These are phyloP conservation scores for Drosophila seguyi DNA, from an alignment of 1,140 invertebrate genomes.

Conservation along the genomic window DNA sequence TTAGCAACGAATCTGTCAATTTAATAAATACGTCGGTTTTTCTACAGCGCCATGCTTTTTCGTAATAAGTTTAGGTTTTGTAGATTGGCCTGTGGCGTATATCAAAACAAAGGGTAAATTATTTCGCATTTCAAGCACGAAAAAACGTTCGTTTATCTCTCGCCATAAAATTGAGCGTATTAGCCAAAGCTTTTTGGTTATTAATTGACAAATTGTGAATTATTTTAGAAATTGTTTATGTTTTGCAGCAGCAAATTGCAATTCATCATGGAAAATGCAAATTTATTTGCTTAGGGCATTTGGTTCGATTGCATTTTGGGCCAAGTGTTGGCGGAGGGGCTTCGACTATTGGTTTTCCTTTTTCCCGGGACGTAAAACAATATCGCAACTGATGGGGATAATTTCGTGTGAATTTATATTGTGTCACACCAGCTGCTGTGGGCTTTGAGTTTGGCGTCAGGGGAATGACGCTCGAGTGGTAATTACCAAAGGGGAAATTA, in stretches of 20 bases:
- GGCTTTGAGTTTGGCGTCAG: not conserved
- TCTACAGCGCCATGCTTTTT: not conserved
- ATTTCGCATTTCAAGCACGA: not conserved
- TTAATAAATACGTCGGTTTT: not conserved
- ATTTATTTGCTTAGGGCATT: constrained; percentile 45
- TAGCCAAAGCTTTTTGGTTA: constrained; percentile 29
- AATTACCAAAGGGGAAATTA: constrained; percentile 22
- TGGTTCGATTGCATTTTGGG: constrained; percentile 33
- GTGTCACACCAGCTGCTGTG: constrained; percentile 19
- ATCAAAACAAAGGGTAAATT: not conserved
- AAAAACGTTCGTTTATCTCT: constrained; percentile 10
- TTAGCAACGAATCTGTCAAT: not conserved
- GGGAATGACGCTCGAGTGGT: constrained; percentile 1
- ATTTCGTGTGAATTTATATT: constrained; percentile 43
- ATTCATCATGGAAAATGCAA: constrained; percentile 48
- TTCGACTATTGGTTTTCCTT: not conserved
- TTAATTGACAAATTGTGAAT: constrained; percentile 55
- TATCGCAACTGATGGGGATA: constrained; percentile 13
- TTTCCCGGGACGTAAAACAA: constrained; percentile 3
- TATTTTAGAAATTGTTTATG: constrained; percentile 34
- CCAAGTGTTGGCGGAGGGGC: constrained; percentile 8
- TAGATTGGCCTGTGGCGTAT: too few relatives aligned
- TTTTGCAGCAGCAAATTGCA: constrained; percentile 19
- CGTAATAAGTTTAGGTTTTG: constrained; percentile 7
- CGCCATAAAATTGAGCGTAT: constrained; percentile 25